Conservation (phyloP, 1,140 invertebrate genomes). For the Brachystomella parvula region DNA sequence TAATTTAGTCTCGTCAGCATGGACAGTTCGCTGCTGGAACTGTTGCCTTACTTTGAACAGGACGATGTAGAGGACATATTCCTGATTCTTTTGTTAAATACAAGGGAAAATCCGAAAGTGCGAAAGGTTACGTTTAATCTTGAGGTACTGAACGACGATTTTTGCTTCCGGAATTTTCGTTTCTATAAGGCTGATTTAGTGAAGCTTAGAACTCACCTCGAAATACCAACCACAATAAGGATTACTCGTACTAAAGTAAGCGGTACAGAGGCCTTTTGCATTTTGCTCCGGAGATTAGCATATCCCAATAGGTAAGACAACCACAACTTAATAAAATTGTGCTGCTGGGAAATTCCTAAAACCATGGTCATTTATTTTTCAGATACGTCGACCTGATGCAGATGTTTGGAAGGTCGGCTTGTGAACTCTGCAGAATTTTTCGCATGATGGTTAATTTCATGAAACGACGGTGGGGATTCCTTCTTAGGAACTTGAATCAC, state of each 20-base stretch:
- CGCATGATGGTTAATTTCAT: not conserved
- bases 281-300: constrained; percentile 7
- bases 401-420: not conserved
- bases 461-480: not conserved
- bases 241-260: not conserved
- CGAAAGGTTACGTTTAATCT: not conserved
- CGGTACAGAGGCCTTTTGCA: constrained; percentile 3
- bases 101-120: not conserved
- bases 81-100: not conserved
- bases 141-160: not conserved
- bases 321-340: not conserved
- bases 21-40: no score
- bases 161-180: not conserved
- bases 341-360: not conserved
- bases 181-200: not conserved
- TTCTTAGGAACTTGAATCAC: constrained; percentile 5
- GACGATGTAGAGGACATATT: not conserved
- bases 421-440: constrained; percentile 9
- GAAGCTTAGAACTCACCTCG: not conserved
- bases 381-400: constrained; percentile 14
- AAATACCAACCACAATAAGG: not conserved
- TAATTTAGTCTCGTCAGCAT: no score
- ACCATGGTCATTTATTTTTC: not conserved
- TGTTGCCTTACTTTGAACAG: not conserved
- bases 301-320: constrained; percentile 7